A percentile compares a stretch with the other conserved stretches of the same genome.
These are phyloP conservation scores for Daubentonia madagascariensis DNA, from an alignment of 2,113 vertebrate genomes.

Conservation along the genomic window DNA sequence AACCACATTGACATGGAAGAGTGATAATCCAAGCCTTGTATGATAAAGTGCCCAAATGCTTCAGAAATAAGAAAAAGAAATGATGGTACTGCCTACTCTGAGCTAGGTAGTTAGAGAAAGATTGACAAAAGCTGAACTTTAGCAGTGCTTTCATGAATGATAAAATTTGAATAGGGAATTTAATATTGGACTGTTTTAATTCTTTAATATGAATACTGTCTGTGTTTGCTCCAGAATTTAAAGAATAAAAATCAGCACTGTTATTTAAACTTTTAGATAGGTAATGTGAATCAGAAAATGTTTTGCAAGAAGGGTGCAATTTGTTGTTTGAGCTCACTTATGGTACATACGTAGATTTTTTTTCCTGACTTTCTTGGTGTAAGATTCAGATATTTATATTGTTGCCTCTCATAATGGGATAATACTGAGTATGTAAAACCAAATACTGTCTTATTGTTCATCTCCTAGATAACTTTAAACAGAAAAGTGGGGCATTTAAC, in stretches of 20 bases:
- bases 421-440: not conserved
- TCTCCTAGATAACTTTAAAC: not conserved
- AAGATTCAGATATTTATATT: not conserved
- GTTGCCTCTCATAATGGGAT: not conserved
- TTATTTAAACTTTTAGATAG: not conserved
- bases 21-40: not conserved
- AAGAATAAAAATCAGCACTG: not conserved
- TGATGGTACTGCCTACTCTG: no score
- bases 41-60: not conserved
- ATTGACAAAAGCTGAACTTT: not conserved
- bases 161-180: not conserved
- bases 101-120: not conserved
- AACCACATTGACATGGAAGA: not conserved
- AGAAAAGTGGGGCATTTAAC: not conserved
- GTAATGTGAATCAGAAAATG: not conserved
- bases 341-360: not conserved
- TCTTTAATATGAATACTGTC: not conserved
- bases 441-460: not conserved
- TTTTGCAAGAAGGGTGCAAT: not conserved
- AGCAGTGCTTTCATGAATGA: not conserved
- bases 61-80: not conserved
- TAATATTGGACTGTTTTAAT: not conserved
- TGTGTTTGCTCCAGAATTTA: not conserved
- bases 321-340: not conserved
- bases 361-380: not conserved